Evolutionary conservation across 2,888 invertebrate species (phyloP), one percentile per base, ranked within the genome.

Genomic region (Nemapogon koenigi): DNA sequence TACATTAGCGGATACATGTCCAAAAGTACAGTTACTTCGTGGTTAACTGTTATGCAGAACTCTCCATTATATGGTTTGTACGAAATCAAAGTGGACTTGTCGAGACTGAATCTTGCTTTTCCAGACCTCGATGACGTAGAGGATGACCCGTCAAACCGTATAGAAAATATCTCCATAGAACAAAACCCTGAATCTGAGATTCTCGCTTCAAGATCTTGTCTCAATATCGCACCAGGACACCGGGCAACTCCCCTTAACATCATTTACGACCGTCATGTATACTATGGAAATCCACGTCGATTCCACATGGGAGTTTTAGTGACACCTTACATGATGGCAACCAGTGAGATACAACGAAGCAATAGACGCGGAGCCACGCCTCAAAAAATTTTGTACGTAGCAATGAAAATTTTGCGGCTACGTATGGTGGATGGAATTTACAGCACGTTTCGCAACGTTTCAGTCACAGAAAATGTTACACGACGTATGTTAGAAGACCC

Each of bases 231-330:
- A 45, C 52, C 51, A 46, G 57, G 54, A 49, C 46, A 59, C 27
- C 44, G 27, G 41, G 43, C 45, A 11, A 48, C 30, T 3, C 55
- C 59, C 25, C 46, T 48, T 1, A 57, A 51, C 47, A 51, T 59
- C 38, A 44, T 65, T 44, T 59, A 54, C 32, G 64, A 64, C 44
- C 47, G 47, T 41, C 57, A 63, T 50, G 60, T 67, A 47, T 70
- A 69, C 50, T 50, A 40, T 16, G 66, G 66, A 4, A 29, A 61
- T 35, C 47, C 47, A 2, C 47, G 62, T 37, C 42, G 32, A 3
- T 65, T 60, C 44, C 33, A 46, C 30, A 44, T 42, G 40, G 49
- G 44, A 10, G 42, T 63, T 44, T 37, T 39, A 39, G 55, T 54
- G 2, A 59, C 62, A 45, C 57, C 57, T 16, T 59, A 48, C 48